Percentiles rank a stretch among this genome's conserved stretches.
Conservation (phyloP, 2,888 invertebrate species). For the Trichopria drosophilae region DNA sequence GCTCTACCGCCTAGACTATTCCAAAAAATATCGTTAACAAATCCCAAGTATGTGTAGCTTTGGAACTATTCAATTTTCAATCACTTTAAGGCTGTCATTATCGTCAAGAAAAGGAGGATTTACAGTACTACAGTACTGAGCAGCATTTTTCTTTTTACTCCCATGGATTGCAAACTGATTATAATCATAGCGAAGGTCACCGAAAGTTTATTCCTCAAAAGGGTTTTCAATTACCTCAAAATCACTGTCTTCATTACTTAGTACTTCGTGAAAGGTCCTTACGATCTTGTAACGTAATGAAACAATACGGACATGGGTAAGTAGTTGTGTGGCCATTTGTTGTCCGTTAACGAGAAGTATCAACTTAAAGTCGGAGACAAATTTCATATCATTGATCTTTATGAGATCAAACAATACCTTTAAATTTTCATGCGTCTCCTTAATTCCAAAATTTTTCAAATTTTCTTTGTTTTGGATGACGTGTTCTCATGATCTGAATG, state of each 20-base stretch:
- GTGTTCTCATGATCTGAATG: neutral
- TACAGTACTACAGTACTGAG: too few relatives aligned
- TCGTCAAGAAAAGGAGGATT: too few relatives aligned
- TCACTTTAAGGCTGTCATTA: too few relatives aligned
- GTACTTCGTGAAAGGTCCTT: neutral
- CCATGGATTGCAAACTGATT: too few relatives aligned
- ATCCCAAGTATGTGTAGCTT: too few relatives aligned
- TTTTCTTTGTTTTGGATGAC: slow-evolving; percentile 1
- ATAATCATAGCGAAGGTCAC: too few relatives aligned
- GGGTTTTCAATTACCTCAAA: neutral
- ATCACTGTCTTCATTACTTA: neutral
- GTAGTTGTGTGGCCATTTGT: neutral
- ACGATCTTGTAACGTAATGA: slow-evolving; percentile 3
- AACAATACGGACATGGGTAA: slow-evolving; percentile 2
- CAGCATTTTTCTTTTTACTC: too few relatives aligned
- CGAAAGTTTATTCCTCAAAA: neutral
- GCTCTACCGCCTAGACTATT: too few relatives aligned
- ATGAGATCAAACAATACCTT: too few relatives aligned
- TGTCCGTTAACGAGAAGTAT: slow-evolving; percentile 1
- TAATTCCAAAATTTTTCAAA: neutral
- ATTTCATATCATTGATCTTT: slow-evolving; percentile 4
- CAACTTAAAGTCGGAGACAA: slow-evolving; percentile 1
- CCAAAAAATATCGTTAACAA: too few relatives aligned
- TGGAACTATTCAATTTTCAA: too few relatives aligned
- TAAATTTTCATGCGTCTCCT: neutral